phyloP scores from a whole-genome alignment of 2,113 vertebrate species.

The Oriolus oriolus region DNA sequence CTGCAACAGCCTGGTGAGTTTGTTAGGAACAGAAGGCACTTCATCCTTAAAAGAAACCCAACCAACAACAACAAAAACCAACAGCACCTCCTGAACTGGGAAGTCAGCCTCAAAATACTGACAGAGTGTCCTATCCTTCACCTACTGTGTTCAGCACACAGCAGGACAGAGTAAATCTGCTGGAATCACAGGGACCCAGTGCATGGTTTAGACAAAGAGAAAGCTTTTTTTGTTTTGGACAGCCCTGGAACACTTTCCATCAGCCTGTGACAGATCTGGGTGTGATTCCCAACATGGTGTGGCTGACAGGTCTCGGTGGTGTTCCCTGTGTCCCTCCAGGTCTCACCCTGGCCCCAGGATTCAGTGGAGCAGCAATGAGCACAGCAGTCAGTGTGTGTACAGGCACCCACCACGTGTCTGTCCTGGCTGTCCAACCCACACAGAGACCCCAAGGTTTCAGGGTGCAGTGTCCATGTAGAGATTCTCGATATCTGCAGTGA shows the following conservation, averaged over 20 bases:
- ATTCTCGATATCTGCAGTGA: not conserved
- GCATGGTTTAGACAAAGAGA: not conserved
- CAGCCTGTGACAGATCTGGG: not conserved
- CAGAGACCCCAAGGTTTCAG: not conserved
- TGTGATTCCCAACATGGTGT: accelerated
- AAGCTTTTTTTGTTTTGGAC: not conserved
- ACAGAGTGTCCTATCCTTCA: not conserved
- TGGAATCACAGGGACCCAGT: not conserved
- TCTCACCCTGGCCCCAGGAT: not conserved
- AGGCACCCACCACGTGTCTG: not conserved
- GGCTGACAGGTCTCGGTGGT: not conserved
- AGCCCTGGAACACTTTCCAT: not conserved
- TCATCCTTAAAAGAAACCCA: not conserved
- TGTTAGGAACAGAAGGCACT: not conserved
- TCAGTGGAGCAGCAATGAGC: not conserved
- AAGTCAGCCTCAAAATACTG: not conserved
- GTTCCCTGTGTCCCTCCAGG: not conserved
- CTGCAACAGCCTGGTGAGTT: not conserved
- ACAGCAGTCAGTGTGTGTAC: not conserved
- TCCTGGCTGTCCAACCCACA: not conserved
- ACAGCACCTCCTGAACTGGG: not conserved
- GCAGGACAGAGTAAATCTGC: not conserved
- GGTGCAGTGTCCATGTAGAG: not conserved
- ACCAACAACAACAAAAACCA: not conserved
- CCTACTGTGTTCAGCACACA: accelerated